Conservation (phyloP, 2,797 vertebrate genomes). For the Cercopithecus petaurista region DNA sequence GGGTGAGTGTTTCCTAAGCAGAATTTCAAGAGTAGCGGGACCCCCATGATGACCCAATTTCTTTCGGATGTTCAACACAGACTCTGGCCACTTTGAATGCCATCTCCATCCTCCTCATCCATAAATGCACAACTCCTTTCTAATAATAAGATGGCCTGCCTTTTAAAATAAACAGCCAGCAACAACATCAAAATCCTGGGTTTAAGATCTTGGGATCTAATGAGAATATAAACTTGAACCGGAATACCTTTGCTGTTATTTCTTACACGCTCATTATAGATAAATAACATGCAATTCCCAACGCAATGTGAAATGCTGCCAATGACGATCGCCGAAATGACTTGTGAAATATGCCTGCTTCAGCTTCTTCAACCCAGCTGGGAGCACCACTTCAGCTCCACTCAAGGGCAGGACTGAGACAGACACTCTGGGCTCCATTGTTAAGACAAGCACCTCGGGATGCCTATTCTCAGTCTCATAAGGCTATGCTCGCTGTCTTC, state of each 20-base stretch:
- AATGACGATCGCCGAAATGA: accelerated
- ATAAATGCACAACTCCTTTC: neutral
- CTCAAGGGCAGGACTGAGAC: neutral
- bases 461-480: neutral
- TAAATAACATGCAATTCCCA: neutral
- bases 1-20: accelerated
- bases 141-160: neutral
- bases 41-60: neutral
- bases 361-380: neutral
- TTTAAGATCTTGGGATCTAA: neutral
- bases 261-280: neutral
- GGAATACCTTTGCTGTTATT: neutral
- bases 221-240: neutral
- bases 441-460: neutral
- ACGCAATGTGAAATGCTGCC: neutral
- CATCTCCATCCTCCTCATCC: neutral
- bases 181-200: neutral
- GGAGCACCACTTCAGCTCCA: neutral
- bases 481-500: neutral
- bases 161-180: neutral
- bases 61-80: neutral
- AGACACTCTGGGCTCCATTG: neutral
- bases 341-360: neutral
- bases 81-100: neutral
- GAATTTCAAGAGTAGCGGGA: neutral